Conservation (phyloP, 2,888 invertebrate species). For the Plusia festucae region DNA sequence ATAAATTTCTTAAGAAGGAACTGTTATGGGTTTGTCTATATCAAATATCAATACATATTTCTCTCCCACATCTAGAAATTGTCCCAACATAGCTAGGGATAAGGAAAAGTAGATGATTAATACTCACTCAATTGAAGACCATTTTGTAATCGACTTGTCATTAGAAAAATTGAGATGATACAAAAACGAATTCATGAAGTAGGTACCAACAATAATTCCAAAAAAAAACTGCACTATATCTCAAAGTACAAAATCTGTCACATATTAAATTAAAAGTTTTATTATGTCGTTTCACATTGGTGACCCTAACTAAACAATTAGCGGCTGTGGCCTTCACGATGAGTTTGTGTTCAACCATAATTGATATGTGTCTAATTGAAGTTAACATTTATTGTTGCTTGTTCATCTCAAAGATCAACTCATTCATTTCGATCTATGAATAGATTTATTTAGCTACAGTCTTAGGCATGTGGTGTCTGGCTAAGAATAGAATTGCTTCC, state of each 20-base stretch:
- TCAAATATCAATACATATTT: too few relatives aligned
- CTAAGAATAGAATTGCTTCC: constrained; percentile 41
- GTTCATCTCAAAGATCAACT: constrained; percentile 43
- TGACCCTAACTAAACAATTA: constrained; percentile 46
- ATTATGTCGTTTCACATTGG: constrained; percentile 30
- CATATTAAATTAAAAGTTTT: constrained; percentile 22
- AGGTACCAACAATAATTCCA: too few relatives aligned
- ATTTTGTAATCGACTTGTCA: too few relatives aligned
- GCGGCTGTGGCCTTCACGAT: constrained; percentile 50
- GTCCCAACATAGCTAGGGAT: too few relatives aligned
- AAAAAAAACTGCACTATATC: too few relatives aligned
- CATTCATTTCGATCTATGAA: constrained; percentile 47
- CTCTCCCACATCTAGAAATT: too few relatives aligned
- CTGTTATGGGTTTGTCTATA: too few relatives aligned
- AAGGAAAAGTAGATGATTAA: too few relatives aligned
- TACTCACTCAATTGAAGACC: background rate
- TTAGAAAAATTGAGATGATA: too few relatives aligned
- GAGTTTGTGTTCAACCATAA: constrained; percentile 45
- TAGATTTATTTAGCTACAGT: constrained; percentile 38
- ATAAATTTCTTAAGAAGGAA: too few relatives aligned
- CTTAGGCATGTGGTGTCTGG: constrained; percentile 38
- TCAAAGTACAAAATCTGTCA: background rate
- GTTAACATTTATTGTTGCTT: constrained; percentile 41
- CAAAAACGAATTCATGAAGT: too few relatives aligned
- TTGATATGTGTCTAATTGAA: constrained; percentile 62